These are phyloP conservation scores for Varroa destructor DNA, from an alignment of 1,140 invertebrate species.

Conservation along the genomic window DNA sequence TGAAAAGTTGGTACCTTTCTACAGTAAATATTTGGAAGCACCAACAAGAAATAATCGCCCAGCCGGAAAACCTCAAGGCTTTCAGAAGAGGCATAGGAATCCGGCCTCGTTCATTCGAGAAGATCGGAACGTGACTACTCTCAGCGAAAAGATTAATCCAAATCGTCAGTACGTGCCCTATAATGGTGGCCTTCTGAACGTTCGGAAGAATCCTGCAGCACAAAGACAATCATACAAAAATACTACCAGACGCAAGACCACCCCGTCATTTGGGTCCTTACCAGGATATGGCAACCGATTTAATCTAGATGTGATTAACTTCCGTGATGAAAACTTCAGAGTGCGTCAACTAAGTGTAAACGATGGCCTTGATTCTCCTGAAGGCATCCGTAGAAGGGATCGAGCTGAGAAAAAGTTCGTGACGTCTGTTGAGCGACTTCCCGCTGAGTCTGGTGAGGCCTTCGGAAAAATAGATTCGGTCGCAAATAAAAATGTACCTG, in stretches of 20 bases:
- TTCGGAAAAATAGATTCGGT: too few relatives aligned
- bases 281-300: conserved; percentile 25
- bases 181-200: not conserved
- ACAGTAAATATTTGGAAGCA: conserved; percentile 1
- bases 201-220: not conserved
- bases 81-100: conserved; percentile 9
- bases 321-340: conserved; percentile 20
- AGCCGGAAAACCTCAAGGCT: conserved; percentile 13
- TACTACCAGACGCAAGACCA: not conserved
- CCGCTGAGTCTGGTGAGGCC: not conserved
- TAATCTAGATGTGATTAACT: conserved; percentile 25
- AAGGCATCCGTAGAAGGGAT: too few relatives aligned
- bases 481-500: too few relatives aligned
- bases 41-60: not conserved
- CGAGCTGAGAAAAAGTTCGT: not conserved
- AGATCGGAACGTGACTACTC: not conserved
- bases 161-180: conserved; percentile 2
- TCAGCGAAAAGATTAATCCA: not conserved
- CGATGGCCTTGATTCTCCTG: not conserved
- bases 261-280: conserved; percentile 4
- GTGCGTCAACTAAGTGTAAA: not conserved
- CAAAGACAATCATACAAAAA: not conserved
- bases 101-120: conserved; percentile 5
- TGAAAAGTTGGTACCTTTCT: conserved; percentile 8
- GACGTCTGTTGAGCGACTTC: not conserved